Evolutionary conservation across 2,113 vertebrate genomes (phyloP), one percentile per base, ranked within the genome.

Genomic region (Polyodon spathula): DNA sequence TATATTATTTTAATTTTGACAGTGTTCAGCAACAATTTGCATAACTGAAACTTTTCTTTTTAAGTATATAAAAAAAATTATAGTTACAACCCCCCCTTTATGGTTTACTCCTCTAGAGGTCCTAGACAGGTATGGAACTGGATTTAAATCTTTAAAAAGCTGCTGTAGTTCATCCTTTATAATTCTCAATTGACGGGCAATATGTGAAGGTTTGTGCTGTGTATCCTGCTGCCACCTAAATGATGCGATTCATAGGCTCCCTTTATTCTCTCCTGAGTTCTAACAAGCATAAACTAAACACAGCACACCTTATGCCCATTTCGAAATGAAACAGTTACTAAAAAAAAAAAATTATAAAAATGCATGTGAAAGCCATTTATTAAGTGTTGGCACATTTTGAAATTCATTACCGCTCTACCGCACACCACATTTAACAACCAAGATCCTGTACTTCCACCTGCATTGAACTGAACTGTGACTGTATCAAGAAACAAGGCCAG

Each of bases 171-270:
- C 44, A 58, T 54, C 44, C 15, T 39, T 52, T 12, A 37, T 61
- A 56, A 64, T 48, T 58, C 6, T n/a, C 57, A 17, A 52, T 56
- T 66, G 63, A 61, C 46, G 55, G 54, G 56, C 27, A 17, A 14
- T 62, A 62, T 54, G 59, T 59, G 56, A 54, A 66, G 37, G 66
- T 62, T 70, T 53, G 66, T 59, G 59, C 56, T 65, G 27, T 15
- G 55, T 54, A 48, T 51, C 38, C 27, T 59, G 62, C 56, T 63
- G 40, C 66, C 66, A 66, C 50, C 27, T 59, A 68, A 68, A 66
- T 61, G 43, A 62, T 57, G 60, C 43, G 61, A 68, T 64, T 62
- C 66, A 68, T 64, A 53, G 58, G 55, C 68, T 61, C 68, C 40
- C 65, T 64, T 70, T 63, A 54, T 66, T 63, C 56, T 60, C 27